A percentile compares a stretch with the other conserved stretches of the same genome.
These are phyloP conservation scores for Hyla sarda DNA, from an alignment of 2,113 vertebrate species.

Conservation along the genomic window DNA sequence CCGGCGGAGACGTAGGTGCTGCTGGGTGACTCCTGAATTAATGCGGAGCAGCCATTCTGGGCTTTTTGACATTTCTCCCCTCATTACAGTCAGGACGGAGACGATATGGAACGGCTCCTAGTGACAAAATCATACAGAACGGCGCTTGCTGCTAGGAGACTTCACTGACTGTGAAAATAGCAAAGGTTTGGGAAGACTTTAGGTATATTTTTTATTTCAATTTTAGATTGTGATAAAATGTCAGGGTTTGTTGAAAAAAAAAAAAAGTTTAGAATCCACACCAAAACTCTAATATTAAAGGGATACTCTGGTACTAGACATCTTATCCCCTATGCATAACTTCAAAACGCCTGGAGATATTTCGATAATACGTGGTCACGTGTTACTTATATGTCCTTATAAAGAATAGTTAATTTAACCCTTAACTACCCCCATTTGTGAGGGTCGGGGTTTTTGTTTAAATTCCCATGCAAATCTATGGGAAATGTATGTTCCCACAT, in stretches of 20 bases:
- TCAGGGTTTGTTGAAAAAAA: not conserved
- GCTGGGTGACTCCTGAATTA: not conserved
- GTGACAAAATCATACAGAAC: not conserved
- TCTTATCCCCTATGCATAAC: no score
- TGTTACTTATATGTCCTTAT: no score
- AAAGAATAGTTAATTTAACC: no score
- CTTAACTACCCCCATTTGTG: no score
- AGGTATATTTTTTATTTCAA: not conserved
- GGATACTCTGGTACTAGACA: no score
- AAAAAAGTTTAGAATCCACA: no score
- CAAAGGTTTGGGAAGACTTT: not conserved
- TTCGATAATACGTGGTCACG: no score
- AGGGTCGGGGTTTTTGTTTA: no score
- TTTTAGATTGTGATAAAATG: not conserved
- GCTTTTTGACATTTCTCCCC: slow-evolving; percentile 22
- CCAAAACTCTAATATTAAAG: no score
- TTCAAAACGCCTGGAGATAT: no score
- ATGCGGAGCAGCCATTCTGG: not conserved
- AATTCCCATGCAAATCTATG: no score
- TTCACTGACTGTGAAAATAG: not conserved
- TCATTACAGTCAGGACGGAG: slow-evolving; percentile 28
- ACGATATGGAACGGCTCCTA: not conserved
- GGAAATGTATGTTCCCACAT: no score
- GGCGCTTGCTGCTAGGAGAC: not conserved
- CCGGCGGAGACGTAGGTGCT: not conserved